Evolutionary conservation across 2,888 invertebrate species (phyloP).

Genomic region (Exocentrus adspersus): DNA sequence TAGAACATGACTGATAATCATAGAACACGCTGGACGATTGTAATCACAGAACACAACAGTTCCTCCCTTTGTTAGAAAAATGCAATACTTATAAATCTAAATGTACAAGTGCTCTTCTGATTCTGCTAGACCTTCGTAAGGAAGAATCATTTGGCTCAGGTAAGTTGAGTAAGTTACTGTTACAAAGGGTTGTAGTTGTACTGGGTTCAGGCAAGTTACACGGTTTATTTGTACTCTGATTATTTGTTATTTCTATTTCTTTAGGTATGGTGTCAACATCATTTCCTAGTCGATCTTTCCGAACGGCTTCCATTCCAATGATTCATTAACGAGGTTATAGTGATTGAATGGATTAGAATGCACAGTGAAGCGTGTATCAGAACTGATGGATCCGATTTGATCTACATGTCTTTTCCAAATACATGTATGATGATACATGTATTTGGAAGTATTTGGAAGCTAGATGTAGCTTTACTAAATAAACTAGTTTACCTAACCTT

Average conservation of each 20-base stretch:
- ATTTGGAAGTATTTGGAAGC: no score
- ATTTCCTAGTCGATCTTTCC: not conserved
- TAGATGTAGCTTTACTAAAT: slow-evolving; percentile 40
- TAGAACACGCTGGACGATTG: no score
- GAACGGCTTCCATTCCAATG: not conserved
- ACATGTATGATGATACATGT: slow-evolving; percentile 38
- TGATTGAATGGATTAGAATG: not conserved
- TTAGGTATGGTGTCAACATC: not conserved
- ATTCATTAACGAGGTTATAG: not conserved
- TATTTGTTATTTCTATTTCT: not conserved
- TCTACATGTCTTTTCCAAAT: slow-evolving; percentile 39
- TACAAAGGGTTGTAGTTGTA: not conserved
- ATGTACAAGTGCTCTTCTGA: not conserved
- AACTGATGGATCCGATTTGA: slow-evolving; percentile 41
- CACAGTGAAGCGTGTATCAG: slow-evolving; percentile 21
- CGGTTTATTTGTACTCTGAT: not conserved
- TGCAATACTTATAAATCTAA: not conserved
- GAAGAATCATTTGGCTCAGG: not conserved
- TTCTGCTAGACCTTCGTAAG: not conserved
- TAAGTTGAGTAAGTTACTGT: not conserved
- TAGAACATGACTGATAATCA: no score
- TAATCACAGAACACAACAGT: not conserved
- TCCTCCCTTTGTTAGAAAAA: not conserved
- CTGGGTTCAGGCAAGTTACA: not conserved
- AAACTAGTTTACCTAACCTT: slow-evolving; percentile 38